A percentile compares a stretch with the other conserved stretches of the same genome.
Conservation (phyloP, 2,113 vertebrate species). For the Hiodon alosoides region DNA sequence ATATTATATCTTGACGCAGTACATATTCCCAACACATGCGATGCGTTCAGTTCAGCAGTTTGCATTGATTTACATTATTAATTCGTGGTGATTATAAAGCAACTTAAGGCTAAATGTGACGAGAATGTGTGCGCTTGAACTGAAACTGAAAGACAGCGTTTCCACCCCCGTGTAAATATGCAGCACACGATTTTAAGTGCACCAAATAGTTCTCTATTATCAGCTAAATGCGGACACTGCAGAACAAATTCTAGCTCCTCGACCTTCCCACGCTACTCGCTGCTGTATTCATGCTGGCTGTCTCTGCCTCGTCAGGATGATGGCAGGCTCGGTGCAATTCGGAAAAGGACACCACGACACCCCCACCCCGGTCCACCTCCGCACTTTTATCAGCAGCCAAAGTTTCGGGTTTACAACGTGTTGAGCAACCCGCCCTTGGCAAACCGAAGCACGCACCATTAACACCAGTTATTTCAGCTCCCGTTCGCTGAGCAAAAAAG, state of each 20-base stretch:
- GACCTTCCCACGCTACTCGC: background rate
- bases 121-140: too few relatives aligned
- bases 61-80: too few relatives aligned
- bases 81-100: too few relatives aligned
- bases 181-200: background rate
- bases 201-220: background rate
- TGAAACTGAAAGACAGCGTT: too few relatives aligned
- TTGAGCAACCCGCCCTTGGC: too few relatives aligned
- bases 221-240: background rate
- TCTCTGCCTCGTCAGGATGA: background rate
- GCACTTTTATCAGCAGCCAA: too few relatives aligned
- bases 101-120: too few relatives aligned
- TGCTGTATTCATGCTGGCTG: background rate
- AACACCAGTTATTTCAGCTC: background rate
- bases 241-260: background rate
- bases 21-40: too few relatives aligned
- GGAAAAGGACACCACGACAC: background rate
- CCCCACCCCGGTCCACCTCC: too few relatives aligned
- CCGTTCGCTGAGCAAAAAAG: background rate
- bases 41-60: too few relatives aligned
- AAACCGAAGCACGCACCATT: constrained; percentile 11
- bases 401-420: too few relatives aligned
- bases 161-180: background rate
- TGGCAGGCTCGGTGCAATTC: background rate
- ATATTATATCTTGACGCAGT: too few relatives aligned